Evolutionary conservation across 2,113 vertebrate species (phyloP).

Genomic region (Loxodonta africana): DNA sequence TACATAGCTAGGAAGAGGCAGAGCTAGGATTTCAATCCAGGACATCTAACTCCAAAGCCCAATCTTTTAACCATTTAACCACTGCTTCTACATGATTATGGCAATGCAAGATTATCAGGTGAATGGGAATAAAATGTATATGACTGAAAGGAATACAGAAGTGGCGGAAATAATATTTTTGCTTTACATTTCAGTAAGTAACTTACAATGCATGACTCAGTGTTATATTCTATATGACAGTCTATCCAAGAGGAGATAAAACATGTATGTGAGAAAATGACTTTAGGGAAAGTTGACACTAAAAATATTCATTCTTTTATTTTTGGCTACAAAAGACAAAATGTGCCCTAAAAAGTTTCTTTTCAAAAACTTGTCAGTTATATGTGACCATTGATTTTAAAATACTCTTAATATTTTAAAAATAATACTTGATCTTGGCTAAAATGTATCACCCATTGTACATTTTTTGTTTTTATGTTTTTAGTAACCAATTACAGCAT

Average conservation of each 20-base stretch:
- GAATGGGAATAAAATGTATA: constrained; percentile 2
- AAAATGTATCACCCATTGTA: constrained; percentile 16
- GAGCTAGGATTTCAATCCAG: background rate
- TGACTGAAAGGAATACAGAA: constrained; percentile 30
- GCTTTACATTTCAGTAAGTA: constrained; percentile 5
- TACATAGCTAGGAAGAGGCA: background rate
- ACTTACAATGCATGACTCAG: background rate
- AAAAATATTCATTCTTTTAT: constrained; percentile 2
- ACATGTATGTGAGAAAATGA: background rate
- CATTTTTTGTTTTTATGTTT: constrained; percentile 12
- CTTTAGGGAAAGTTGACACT: background rate
- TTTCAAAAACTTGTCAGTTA: background rate
- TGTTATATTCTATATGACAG: background rate
- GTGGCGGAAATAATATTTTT: constrained; percentile 14
- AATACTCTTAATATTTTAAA: constrained; percentile 22
- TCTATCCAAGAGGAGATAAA: background rate
- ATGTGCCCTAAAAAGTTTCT: background rate
- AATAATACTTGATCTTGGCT: background rate
- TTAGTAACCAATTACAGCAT: constrained; percentile 25
- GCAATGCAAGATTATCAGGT: background rate
- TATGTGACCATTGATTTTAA: constrained; percentile 16
- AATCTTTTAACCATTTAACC: background rate
- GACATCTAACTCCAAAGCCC: background rate
- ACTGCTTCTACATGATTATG: background rate
- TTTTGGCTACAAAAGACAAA: constrained; percentile 22